A percentile compares a stretch with the other conserved stretches of the same genome.
Evolutionary conservation across 2,113 vertebrate genomes (phyloP).

Genomic region (Drymodes brunneopygia): DNA sequence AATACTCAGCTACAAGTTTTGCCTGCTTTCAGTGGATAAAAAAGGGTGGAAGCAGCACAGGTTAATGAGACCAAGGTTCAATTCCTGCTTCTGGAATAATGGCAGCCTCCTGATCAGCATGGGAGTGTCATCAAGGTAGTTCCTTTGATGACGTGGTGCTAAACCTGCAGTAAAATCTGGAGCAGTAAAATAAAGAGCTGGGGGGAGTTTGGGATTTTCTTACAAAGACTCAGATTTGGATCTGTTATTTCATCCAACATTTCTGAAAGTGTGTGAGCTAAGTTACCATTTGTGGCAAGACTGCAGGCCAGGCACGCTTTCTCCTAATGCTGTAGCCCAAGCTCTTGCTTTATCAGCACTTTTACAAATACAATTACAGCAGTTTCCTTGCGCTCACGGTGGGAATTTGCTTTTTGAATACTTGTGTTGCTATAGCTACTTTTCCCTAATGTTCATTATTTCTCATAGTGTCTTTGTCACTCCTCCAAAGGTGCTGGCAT

Average conservation of each 20-base stretch:
- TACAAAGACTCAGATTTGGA: background rate
- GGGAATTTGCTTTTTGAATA: background rate
- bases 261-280: background rate
- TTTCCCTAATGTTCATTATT: constrained; percentile 8
- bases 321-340: background rate
- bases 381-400: background rate
- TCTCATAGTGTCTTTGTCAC: background rate
- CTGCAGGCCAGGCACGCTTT: background rate
- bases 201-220: background rate
- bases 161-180: background rate
- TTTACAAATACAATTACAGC: background rate
- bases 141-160: background rate
- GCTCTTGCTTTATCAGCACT: background rate
- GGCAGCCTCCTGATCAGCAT: background rate
- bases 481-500: constrained; percentile 7
- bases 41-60: background rate
- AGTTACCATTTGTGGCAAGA: background rate
- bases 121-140: background rate
- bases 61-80: background rate
- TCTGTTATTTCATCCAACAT: background rate
- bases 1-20: background rate
- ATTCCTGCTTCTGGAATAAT: background rate
- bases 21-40: background rate
- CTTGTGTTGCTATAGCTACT: constrained; percentile 20
- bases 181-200: background rate